phyloP scores from a whole-genome alignment of 2,797 vertebrate species.

The Argya squamiceps region DNA sequence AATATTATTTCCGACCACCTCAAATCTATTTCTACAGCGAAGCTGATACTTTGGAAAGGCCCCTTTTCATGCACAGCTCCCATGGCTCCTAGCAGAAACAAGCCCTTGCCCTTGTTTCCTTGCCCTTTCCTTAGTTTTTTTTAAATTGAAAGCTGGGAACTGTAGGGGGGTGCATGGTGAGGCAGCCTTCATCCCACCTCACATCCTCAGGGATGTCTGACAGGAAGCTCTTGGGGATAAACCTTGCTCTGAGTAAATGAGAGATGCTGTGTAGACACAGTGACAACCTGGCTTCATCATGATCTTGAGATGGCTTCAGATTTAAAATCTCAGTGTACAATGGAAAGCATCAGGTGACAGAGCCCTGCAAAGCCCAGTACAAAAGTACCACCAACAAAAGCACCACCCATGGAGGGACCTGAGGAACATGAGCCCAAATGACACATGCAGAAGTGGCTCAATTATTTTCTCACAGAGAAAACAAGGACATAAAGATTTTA shows the following conservation, averaged over 20 bases:
- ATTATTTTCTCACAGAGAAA: background rate
- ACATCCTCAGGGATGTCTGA: background rate
- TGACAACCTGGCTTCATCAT: background rate
- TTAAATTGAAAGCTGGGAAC: background rate
- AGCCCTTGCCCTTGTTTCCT: background rate
- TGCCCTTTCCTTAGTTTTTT: background rate
- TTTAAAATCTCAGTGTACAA: background rate
- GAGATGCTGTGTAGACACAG: background rate
- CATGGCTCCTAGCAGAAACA: background rate
- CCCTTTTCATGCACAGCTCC: background rate
- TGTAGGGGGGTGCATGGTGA: background rate
- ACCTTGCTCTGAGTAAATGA: background rate
- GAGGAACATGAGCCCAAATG: background rate
- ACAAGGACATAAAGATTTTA: background rate
- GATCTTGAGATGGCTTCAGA: background rate
- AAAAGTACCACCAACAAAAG: background rate
- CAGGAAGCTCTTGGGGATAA: background rate
- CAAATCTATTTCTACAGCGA: background rate
- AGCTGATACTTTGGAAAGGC: background rate
- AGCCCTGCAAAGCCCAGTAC: background rate
- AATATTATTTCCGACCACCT: background rate
- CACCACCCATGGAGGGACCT: background rate
- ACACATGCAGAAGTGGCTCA: background rate
- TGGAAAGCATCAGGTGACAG: background rate
- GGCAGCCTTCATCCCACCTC: background rate